phyloP scores from a whole-genome alignment of 2,797 vertebrate genomes.

The Molothrus aeneus region DNA sequence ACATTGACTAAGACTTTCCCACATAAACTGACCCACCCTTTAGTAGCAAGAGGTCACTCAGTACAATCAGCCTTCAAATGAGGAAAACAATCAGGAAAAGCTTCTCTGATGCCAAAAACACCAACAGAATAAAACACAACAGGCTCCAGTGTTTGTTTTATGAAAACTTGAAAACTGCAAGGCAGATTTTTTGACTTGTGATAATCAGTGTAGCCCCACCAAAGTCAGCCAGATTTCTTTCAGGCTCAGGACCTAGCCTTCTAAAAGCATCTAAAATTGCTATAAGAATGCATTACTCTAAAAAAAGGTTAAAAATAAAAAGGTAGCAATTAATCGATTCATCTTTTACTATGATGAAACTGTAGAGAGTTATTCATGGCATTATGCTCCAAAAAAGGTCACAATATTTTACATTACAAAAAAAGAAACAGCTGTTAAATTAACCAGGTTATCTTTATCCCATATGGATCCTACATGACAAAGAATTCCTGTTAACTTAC shows the following conservation, averaged over 20 bases:
- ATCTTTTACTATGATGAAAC: background rate
- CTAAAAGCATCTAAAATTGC: background rate
- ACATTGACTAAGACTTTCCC: conserved; percentile 57
- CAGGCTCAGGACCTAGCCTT: background rate
- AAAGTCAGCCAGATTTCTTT: background rate
- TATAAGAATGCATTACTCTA: background rate
- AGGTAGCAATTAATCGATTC: background rate
- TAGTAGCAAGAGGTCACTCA: conserved; percentile 43
- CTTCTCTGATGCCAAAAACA: conserved; percentile 10
- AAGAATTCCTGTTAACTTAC: background rate
- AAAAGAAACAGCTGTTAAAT: background rate
- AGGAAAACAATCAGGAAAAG: conserved; percentile 47
- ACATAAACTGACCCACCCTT: conserved; percentile 60
- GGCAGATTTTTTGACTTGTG: background rate
- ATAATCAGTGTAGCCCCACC: background rate
- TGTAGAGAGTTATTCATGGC: background rate
- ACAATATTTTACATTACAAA: background rate
- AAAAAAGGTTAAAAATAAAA: background rate
- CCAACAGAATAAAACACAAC: conserved; percentile 18
- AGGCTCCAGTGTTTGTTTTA: background rate
- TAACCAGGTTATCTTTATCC: background rate
- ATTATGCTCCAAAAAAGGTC: background rate
- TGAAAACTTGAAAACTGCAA: background rate
- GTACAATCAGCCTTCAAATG: conserved; percentile 48
- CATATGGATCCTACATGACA: background rate